Evolutionary conservation across 2,113 vertebrate species (phyloP), one percentile per base, ranked within the genome.

Genomic region (Campylomormyrus numenius): DNA sequence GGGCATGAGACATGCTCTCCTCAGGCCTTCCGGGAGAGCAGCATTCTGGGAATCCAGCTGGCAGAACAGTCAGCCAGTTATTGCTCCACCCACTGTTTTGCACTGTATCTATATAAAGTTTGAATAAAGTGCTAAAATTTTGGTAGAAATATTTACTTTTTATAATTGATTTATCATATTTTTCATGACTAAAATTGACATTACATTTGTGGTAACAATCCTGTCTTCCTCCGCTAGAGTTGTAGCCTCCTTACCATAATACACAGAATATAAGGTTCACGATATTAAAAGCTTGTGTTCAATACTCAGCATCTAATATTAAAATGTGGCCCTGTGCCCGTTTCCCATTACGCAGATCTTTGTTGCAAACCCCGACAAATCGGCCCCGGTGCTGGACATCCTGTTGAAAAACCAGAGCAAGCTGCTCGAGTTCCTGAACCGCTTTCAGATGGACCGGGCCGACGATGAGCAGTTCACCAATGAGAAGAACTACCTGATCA

Each of bases 401-500:
- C 96, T 99, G 91, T 93, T 99, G 93, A 99, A 99, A 95, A 99
- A 99, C 94, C 98, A 99, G 89, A 93, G 97, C 95, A 99, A 98
- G 93, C 96, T 99, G 48, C 97, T 99, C 88, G 98, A 99, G 2
- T 99, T 99, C 95, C 96, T 99, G 93, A 97, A 97, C 96, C 96
- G 97, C 91, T 74, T 74, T 11, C 66, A 74, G 66, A 74, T 31
- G 66, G 66, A 74, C 66, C 66, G 98, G 91, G 96, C 96, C 0
- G 98, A 99, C 0, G 98, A 99, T 0, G 98, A 99, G 93, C 98
- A 98, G 94, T 99, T 99, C 94, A 96, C 97, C 0, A 98, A 98
- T 0, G 98, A 99, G 95, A 99, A 99, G 95, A 99, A 98, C 96
- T 99, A 99, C 95, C 94, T 99, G 95, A 97, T 99, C 19, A 99